Percentiles rank a stretch among this genome's conserved stretches.
phyloP scores from a whole-genome alignment of 2,113 vertebrate species.

The Pelvicachromis taeniatus region DNA sequence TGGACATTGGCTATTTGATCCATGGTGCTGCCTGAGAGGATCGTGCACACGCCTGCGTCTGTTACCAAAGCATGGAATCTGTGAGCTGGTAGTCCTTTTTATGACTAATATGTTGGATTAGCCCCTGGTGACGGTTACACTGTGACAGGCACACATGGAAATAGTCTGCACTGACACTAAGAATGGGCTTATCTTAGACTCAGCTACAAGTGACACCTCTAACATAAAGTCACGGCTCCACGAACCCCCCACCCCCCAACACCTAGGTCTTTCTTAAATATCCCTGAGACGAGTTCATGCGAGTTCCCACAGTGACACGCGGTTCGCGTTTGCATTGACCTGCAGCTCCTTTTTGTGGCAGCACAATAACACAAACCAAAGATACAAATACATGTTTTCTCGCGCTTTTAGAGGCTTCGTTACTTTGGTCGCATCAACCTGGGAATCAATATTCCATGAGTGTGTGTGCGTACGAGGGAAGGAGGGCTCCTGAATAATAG shows the following conservation, averaged over 20 bases:
- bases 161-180: too few relatives aligned
- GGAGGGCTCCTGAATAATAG: slow-evolving; percentile 36
- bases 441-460: slow-evolving; percentile 1
- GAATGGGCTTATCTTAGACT: too few relatives aligned
- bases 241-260: not conserved
- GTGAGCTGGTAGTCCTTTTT: too few relatives aligned
- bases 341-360: slow-evolving; percentile 1
- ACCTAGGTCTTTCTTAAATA: not conserved
- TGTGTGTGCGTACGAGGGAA: not conserved
- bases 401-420: slow-evolving; percentile 22
- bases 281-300: not conserved
- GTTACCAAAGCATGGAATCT: too few relatives aligned
- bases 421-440: slow-evolving; percentile 1
- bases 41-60: too few relatives aligned
- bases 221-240: not conserved
- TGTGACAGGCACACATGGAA: too few relatives aligned
- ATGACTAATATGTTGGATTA: too few relatives aligned
- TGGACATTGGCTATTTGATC: too few relatives aligned
- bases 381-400: not conserved
- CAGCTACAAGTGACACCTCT: not conserved
- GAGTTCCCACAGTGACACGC: not conserved
- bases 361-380: not conserved
- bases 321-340: slow-evolving; percentile 1
- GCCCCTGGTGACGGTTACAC: too few relatives aligned
- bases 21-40: too few relatives aligned